Evolutionary conservation across 2,113 vertebrate genomes (phyloP).

Genomic region (Ondatra zibethicus): DNA sequence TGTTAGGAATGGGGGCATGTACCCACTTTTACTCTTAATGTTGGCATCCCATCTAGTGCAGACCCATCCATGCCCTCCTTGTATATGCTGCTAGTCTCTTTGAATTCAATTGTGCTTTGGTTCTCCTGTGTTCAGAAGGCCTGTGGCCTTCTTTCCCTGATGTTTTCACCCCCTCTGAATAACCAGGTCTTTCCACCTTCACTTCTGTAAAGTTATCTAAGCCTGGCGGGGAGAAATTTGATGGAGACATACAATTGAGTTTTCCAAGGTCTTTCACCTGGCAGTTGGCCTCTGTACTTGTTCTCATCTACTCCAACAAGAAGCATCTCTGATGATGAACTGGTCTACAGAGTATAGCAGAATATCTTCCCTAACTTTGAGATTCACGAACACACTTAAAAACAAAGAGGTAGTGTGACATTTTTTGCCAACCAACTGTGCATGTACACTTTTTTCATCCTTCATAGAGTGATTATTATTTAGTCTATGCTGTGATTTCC

Average conservation of each 20-base stretch:
- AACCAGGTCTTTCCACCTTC: background rate
- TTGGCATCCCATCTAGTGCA: background rate
- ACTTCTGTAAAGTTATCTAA: too few relatives aligned
- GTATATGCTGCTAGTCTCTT: background rate
- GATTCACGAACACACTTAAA: background rate
- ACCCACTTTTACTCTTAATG: background rate
- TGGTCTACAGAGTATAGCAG: background rate
- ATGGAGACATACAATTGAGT: background rate
- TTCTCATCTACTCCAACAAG: background rate
- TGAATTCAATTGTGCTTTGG: background rate
- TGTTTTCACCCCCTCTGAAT: background rate
- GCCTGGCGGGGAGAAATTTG: background rate
- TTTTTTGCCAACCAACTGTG: background rate
- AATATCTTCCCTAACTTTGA: background rate
- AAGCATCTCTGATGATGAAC: too few relatives aligned
- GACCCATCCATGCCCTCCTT: background rate
- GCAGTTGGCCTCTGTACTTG: background rate
- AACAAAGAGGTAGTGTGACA: background rate
- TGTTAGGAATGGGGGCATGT: too few relatives aligned
- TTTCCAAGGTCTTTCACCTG: background rate
- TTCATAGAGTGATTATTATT: background rate
- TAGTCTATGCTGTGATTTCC: background rate
- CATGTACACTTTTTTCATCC: background rate
- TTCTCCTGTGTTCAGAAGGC: background rate
- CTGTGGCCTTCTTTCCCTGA: background rate